Conservation (phyloP, 64 coral and sea anemone genomes). For the Dendrophyllia cribrosa region DNA sequence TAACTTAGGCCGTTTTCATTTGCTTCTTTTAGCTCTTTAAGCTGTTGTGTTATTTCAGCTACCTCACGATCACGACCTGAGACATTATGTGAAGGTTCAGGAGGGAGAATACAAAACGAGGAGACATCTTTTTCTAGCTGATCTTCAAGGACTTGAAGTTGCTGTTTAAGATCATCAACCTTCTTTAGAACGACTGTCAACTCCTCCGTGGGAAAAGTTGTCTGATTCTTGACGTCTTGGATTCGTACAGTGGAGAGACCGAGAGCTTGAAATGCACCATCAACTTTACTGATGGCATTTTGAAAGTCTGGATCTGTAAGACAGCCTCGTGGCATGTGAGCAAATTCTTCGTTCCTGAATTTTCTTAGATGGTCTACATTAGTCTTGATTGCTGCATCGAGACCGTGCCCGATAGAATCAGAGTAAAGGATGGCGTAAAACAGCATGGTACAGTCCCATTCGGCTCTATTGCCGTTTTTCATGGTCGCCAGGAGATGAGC, state of each 20-base stretch:
- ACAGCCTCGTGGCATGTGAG: conserved; percentile 18
- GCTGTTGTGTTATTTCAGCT: conserved; percentile 20
- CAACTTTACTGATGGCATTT: conserved; percentile 10
- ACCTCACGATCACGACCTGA: conserved; percentile 23
- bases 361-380: conserved; percentile 40
- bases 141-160: conserved; percentile 7
- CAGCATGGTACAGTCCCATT: conserved; percentile 25
- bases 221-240: conserved; percentile 52
- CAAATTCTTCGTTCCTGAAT: conserved; percentile 47
- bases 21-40: conserved; percentile 28
- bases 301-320: conserved; percentile 39
- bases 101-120: conserved; percentile 50
- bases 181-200: conserved; percentile 12
- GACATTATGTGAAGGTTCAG: conserved; percentile 43
- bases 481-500: not conserved
- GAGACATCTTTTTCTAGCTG: too few species aligned
- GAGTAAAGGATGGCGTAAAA: conserved; percentile 61
- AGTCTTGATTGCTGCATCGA: conserved; percentile 29
- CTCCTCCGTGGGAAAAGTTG: conserved; percentile 52
- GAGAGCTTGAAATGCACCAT: conserved; percentile 24
- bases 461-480: not conserved
- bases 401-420: conserved; percentile 23
- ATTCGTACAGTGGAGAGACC: conserved; percentile 21
- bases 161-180: conserved; percentile 23
- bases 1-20: conserved; percentile 11